Percentiles rank a stretch among this genome's conserved stretches.
phyloP scores from a whole-genome alignment of 1,140 invertebrate species.

The Triops cancriformis region DNA sequence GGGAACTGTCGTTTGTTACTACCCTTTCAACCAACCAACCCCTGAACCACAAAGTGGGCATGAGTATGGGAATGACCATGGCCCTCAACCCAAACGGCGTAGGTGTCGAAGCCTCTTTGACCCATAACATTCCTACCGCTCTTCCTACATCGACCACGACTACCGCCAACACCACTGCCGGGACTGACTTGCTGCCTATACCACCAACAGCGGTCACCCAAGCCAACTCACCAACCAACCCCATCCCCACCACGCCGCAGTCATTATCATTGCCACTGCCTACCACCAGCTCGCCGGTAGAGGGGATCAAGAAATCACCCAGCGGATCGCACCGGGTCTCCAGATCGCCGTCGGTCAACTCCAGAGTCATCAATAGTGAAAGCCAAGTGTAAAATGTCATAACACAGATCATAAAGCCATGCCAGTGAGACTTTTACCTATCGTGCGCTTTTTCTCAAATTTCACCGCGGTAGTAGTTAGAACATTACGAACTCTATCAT shows the following conservation, averaged over 20 bases:
- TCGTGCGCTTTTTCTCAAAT: too few species aligned
- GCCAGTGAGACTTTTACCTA: background rate
- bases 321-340: background rate
- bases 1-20: background rate
- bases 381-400: background rate
- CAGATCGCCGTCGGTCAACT: background rate
- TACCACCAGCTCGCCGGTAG: background rate
- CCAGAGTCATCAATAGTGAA: background rate
- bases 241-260: conserved; percentile 15
- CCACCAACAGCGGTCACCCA: background rate
- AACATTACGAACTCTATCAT: background rate
- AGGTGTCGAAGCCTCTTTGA: conserved; percentile 23
- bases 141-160: background rate
- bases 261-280: background rate
- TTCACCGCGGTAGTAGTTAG: background rate
- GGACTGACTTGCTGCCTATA: background rate
- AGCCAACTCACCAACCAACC: conserved; percentile 16
- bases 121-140: conserved; percentile 8
- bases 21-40: background rate
- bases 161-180: conserved; percentile 3
- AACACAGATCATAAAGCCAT: background rate
- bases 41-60: conserved; percentile 15
- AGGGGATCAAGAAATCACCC: background rate
- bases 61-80: conserved; percentile 26
- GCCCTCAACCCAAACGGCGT: conserved; percentile 28